Percentiles rank a stretch among this genome's conserved stretches.
Conservation (phyloP, 2,113 vertebrate species). For the Dromaius novaehollandiae region DNA sequence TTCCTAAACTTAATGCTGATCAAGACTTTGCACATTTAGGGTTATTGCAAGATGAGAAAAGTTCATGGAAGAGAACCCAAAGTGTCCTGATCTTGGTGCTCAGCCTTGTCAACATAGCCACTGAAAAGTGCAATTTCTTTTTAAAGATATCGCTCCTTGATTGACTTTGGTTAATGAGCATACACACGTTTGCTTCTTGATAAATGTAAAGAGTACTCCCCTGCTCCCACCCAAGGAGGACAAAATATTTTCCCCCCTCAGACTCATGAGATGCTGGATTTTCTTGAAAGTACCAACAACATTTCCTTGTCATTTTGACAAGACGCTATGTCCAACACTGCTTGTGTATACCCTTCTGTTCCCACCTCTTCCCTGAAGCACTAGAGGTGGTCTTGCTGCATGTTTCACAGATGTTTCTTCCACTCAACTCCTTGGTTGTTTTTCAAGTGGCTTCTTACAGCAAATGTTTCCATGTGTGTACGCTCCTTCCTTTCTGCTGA, state of each 20-base stretch:
- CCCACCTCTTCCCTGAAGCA: conserved; percentile 56
- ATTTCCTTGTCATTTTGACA: conserved; percentile 60
- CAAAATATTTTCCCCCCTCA: neutral
- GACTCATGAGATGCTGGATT: conserved; percentile 1
- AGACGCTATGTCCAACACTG: conserved; percentile 65
- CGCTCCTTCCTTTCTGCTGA: conserved; percentile 69
- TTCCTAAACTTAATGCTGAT: neutral
- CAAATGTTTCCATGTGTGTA: conserved; percentile 77
- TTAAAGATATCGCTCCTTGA: neutral
- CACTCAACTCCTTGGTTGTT: conserved; percentile 66
- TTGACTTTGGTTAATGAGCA: neutral
- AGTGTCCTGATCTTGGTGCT: neutral
- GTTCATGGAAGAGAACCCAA: neutral
- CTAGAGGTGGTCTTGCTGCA: conserved; percentile 74
- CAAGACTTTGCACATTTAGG: neutral
- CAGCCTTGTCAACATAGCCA: neutral
- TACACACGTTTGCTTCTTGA: neutral
- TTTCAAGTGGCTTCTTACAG: conserved; percentile 72
- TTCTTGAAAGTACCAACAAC: conserved; percentile 22
- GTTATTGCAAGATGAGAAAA: neutral
- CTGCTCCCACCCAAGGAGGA: neutral
- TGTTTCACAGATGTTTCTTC: conserved; percentile 78
- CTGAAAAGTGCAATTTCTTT: neutral
- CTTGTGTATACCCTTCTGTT: conserved; percentile 64
- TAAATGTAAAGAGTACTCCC: neutral